Evolutionary conservation across 2,888 invertebrate genomes (phyloP).

Genomic region (Heteropelma amictum): DNA sequence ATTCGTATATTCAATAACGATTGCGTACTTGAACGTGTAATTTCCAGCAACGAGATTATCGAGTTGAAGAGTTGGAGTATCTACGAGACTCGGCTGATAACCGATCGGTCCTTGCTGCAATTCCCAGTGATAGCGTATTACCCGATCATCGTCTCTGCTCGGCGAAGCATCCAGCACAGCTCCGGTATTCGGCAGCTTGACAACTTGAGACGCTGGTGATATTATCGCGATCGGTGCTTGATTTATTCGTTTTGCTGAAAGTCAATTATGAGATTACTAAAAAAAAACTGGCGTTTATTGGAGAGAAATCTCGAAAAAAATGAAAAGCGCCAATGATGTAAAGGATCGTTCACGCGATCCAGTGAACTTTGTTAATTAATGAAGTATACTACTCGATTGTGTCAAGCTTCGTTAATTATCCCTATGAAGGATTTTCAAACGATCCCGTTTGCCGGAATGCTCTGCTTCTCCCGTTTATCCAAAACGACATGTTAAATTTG

Average conservation of each 20-base stretch:
- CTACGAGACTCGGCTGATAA: slow-evolving; percentile 88
- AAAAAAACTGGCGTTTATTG: neutral
- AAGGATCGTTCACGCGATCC: too few relatives aligned
- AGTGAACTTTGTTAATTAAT: too few relatives aligned
- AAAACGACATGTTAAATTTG: neutral
- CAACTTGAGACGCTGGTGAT: slow-evolving; percentile 90
- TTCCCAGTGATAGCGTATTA: slow-evolving; percentile 95
- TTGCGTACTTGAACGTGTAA: slow-evolving; percentile 86
- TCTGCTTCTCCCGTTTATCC: too few relatives aligned
- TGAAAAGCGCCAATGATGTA: neutral
- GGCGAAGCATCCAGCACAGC: slow-evolving; percentile 92
- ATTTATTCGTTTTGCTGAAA: slow-evolving; percentile 86
- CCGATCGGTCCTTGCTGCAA: slow-evolving; percentile 91
- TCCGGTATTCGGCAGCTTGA: slow-evolving; percentile 93
- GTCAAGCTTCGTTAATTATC: too few relatives aligned
- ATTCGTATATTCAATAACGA: neutral
- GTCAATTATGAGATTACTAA: too few relatives aligned
- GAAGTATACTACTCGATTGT: too few relatives aligned
- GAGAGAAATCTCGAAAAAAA: slow-evolving; percentile 37
- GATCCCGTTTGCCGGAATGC: too few relatives aligned
- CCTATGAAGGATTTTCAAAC: too few relatives aligned
- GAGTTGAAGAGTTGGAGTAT: slow-evolving; percentile 90
- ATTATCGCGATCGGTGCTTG: slow-evolving; percentile 91
- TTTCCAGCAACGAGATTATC: slow-evolving; percentile 93
- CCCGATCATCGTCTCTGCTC: slow-evolving; percentile 90